Base-by-base conservation (phyloP, 2,888 invertebrate genomes). In the Busseola fusca region DNA sequence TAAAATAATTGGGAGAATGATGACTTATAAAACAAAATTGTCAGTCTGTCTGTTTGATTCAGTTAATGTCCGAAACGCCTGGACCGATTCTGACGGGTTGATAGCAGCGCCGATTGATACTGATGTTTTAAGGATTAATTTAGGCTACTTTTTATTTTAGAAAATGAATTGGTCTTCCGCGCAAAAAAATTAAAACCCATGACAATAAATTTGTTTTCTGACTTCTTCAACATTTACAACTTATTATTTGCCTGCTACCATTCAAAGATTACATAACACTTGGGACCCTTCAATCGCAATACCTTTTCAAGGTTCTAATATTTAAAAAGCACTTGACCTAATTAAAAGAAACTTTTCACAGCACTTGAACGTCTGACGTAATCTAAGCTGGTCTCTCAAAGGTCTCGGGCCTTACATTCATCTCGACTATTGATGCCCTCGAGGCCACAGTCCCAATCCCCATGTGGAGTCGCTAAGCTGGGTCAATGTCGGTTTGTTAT, bases 401-500 rank as follows among this genome's bases (percentile, higher is more conserved):
- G 40, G 14, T 42, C 16, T 34, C 25, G 45, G 42, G 56, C 37
- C 60, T 50, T 62, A 40, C 14, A 58, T 52, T 16, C 25, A 52
- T 56, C 25, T 54, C 9, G 42, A 12, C 42, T 58, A 40, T 72
- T 21, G 40, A 42, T n/a, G 42, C n/a, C 18, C n/a, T 62, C 34
- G 30, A 79, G 75, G 75, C 63, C 62, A 66, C 16, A 62, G 57
- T 80, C 62, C 12, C 62, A 58, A 54, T 80, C n/a, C 50, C 45
- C 6, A 30, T 30, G 57, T 66, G 50, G 48, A 45, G 37, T 18
- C 56, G 42, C 37, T 42, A 34, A 60, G 74, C 68, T 30, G 52
- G 66, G 80, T 76, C 76, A 76, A 76, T 80, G 76, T 58, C 76
- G 25, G 12, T 42, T 45, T 25, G 6, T 12, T 37, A 14, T 25